Evolutionary conservation across 1,140 invertebrate genomes (phyloP), one percentile per base, ranked within the genome.

Genomic region (Thaumetopoea pityocampa): DNA sequence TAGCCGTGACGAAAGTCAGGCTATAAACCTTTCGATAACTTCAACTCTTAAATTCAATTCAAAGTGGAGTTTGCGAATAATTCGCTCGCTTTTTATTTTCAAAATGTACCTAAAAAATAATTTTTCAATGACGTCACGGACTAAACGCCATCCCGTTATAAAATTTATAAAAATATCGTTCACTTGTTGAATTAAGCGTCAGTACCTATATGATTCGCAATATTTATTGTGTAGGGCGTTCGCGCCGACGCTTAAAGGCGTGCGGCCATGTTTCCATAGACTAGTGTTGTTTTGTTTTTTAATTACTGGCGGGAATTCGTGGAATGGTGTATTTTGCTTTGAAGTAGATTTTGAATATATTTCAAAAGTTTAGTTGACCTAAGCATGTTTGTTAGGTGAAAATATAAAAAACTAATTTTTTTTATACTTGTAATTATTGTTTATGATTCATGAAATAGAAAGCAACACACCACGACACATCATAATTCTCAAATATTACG

Each of bases 171-270:
- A 8, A 14, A 32, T 23, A 41, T 41, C 23, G 32, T 41, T 41
- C 30, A 27, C 30, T 70, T 58, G 60, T 68, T 67, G 42, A 32
- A 60, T n/a, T 64, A 67, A 69, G 68, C 67, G 60, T 56, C 46
- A 65, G 56, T 65, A n/a, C n/a, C n/a, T n/a, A n/a, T n/a, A 64
- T 73, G 70, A 72, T 62, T 65, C 71, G 37, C 37, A 41, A 20
- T 41, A 51, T 66, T 67, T 67, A 51, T 60, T 41, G 54, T 56
- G 66, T 78, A 73, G 60, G 56, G 66, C 59, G 70, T 46, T 37
- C 10, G 45, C 53, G 55, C 53, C 69, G 67, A 57, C 61, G 73
- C 74, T 77, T 73, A 56, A 38, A 36, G 72, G 77, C 72, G 77
- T 76, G 70, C 78, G 78, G 74, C 64, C 74, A 56, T 62, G 41